Conservation (phyloP, 2,797 vertebrate genomes). For the Todus mexicanus region DNA sequence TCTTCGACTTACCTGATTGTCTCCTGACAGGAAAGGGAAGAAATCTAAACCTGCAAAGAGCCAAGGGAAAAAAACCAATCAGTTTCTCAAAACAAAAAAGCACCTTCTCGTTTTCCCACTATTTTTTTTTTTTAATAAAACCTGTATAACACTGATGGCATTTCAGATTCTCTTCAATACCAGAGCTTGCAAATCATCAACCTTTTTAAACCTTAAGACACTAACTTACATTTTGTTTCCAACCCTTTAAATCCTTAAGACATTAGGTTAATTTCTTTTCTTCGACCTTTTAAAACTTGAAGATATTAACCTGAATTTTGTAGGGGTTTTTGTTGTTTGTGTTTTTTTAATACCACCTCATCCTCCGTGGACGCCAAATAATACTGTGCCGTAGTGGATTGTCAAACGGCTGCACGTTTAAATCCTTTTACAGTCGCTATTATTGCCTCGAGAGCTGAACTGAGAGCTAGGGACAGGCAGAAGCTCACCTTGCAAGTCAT, state of each 20-base stretch:
- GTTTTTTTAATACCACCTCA: not conserved
- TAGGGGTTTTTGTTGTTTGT: not conserved
- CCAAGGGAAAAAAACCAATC: slow-evolving; percentile 4
- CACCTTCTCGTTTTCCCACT: not conserved
- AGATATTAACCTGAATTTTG: not conserved
- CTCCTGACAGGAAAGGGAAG: slow-evolving; percentile 98
- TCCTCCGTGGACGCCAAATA: not conserved
- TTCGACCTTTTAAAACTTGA: not conserved
- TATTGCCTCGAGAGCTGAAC: not conserved
- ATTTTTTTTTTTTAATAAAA: not conserved
- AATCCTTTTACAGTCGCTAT: not conserved
- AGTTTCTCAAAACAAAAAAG: not conserved
- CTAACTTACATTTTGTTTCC: not conserved
- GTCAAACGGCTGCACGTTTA: not conserved
- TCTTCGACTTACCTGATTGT: slow-evolving; percentile 90
- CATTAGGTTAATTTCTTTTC: too few species aligned
- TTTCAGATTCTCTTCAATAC: not conserved
- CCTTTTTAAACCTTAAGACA: not conserved
- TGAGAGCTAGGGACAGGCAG: not conserved
- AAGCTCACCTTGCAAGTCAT: slow-evolving; percentile 89
- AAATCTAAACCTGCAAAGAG: slow-evolving; percentile 91
- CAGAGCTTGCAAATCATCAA: not conserved
- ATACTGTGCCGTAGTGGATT: not conserved
- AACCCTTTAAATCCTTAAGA: not conserved
- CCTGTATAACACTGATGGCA: not conserved